Evolutionary conservation across 2,888 invertebrate genomes (phyloP), one percentile per base, ranked within the genome.

Genomic region (Crematogaster levior): DNA sequence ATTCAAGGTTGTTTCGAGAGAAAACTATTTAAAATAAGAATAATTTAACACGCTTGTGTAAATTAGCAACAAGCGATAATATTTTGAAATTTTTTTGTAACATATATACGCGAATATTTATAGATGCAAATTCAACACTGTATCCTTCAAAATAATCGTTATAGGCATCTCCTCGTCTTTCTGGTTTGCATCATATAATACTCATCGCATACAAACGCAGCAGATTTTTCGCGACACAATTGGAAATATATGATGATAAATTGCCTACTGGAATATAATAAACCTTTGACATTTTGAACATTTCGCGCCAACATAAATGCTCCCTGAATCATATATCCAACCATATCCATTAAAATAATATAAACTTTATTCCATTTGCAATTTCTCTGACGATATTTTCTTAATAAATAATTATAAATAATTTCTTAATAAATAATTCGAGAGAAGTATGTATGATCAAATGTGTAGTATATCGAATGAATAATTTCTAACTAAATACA

Each of bases 11-110:
- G 18, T 24, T 37, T 63, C 63, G 27, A 6, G 43, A 60, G 34
- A 74, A 24, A 12, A 34, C n/a, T 61, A 24, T 74, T 74, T 27
- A 63, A 73, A 73, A 37, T 60, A 37, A 43, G 18, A 43, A 61
- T 30, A 1, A 60, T 37, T 74, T 27, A 21, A 61, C 21, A 60
- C 15, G 34, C 18, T 40, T n/a, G 15, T 18, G 10, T 27, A 27
- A 63, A 27, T 51, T 18, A 61, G 3, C 10, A 37, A 4, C 30
- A 15, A 12, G 18, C 4, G 15, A 46, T 63, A 34, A n/a, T 18
- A 51, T 12, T 10, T 9, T 6, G 34, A 12, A 9, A 61, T 24
- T 18, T 61, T 46, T 37, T 30, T 34, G n/a, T 40, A 15, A 43
- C 7, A 10, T 43, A 12, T 51, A 30, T 60, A 30, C 27, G 5